Conservation (phyloP, 2,797 vertebrate species). For the Darevskia nairensis region DNA sequence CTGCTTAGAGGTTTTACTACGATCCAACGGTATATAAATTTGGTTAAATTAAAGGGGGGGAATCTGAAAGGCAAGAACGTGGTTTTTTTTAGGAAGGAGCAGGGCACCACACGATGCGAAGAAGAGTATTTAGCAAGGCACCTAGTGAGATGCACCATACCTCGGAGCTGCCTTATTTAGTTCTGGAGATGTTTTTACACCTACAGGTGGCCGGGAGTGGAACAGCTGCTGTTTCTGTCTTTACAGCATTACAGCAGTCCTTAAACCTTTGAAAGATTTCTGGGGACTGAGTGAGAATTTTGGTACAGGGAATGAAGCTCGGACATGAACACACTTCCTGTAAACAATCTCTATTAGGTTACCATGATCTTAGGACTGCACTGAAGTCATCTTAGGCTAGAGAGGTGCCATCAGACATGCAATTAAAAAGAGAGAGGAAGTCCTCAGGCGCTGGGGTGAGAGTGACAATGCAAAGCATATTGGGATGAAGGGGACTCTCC, state of each 20-base stretch:
- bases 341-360: conserved; percentile 38
- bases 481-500: not conserved
- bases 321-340: conserved; percentile 30
- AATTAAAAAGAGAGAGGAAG: not conserved
- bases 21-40: too few species aligned
- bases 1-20: too few species aligned
- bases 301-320: conserved; percentile 57
- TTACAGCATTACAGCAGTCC: conserved; percentile 70
- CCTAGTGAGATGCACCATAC: conserved; percentile 38
- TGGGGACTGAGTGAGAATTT: conserved; percentile 68
- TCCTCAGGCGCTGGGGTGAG: not conserved
- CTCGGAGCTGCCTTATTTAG: conserved; percentile 70
- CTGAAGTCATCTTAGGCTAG: conserved; percentile 29
- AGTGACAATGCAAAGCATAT: not conserved
- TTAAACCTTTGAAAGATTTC: conserved; percentile 74
- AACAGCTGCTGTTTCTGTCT: conserved; percentile 67
- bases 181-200: conserved; percentile 68
- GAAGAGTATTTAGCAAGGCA: not conserved
- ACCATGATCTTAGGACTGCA: conserved; percentile 12
- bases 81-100: not conserved
- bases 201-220: conserved; percentile 64
- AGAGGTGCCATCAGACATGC: not conserved
- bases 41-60: too few species aligned
- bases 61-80: not conserved
- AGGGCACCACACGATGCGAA: not conserved